Base-by-base conservation (phyloP, 2,888 invertebrate species). In the Muscina levida region DNA sequence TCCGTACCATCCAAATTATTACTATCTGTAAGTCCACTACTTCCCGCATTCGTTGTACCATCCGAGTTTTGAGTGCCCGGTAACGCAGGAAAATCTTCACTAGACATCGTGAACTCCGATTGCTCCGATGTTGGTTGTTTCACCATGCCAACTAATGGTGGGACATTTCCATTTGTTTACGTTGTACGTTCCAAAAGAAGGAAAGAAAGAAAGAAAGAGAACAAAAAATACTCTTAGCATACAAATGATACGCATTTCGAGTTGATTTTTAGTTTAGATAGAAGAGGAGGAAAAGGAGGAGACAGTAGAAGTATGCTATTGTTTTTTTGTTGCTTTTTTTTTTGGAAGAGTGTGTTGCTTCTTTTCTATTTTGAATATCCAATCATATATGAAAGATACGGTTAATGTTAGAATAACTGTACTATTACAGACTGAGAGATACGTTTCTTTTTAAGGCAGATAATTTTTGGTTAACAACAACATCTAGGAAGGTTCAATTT, bases 11-110 rank as follows among this genome's bases (percentile, higher is more conserved):
- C 90, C 84, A 90, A 85, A 84, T 88, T 88, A 77, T 88, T 90
- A 81, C 81, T 81, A 77, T 81, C 81, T 81, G 81, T 75, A 37
- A 81, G 77, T 77, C 89, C 89, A 86, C 88, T 87, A 51, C 87
- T 76, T 82, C 88, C 87, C 81, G 88, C 85, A 83, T 88, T 88
- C 86, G 89, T 88, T 87, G 89, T 88, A 75, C 93, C 94, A 85
- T 94, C 94, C 85, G 93, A 92, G 86, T 92, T 93, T 86, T 95
- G 95, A 85, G 97, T 97, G 87, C 99, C 99, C 84, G 99, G 99
- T 89, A 99, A 92, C 90, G 99, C 99, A 86, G 99, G 99, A 92
- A 99, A 99, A 92, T 99, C 99, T 92, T 99, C 99, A 87, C 96
- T 97, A 87, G 98, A 98, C 95, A 99, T 99, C 88, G 97, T 96